A percentile compares a stretch with the other conserved stretches of the same genome.
phyloP scores from a whole-genome alignment of 2,888 invertebrate genomes.

The Hemaris fuciformis region DNA sequence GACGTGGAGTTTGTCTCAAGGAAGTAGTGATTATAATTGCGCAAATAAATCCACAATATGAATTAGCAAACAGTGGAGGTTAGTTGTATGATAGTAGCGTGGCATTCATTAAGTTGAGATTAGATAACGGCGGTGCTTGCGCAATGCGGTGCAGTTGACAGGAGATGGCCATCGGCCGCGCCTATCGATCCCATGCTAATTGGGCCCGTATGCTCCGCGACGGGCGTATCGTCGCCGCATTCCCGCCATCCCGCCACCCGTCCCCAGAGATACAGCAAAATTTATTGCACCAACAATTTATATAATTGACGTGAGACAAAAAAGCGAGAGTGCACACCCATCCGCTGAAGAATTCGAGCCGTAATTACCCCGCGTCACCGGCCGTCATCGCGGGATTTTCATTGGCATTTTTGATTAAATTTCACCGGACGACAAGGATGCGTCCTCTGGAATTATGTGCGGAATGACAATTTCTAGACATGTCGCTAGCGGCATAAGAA shows the following conservation, averaged over 20 bases:
- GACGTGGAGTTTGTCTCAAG: background rate
- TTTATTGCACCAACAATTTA: conserved; percentile 80
- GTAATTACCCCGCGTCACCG: conserved; percentile 69
- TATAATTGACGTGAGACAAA: conserved; percentile 80
- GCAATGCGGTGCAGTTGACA: conserved; percentile 70
- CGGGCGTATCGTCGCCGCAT: conserved; percentile 65
- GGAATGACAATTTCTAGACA: conserved; percentile 79
- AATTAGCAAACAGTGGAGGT: conserved; percentile 8
- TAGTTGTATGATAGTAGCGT: conserved; percentile 47
- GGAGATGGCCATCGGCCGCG: conserved; percentile 71
- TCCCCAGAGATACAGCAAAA: conserved; percentile 76
- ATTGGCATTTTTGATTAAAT: conserved; percentile 70
- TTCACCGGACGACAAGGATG: conserved; percentile 62
- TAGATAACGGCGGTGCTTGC: conserved; percentile 67
- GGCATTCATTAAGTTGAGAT: conserved; percentile 72
- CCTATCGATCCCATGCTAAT: conserved; percentile 81
- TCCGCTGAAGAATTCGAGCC: conserved; percentile 61
- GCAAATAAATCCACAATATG: conserved; percentile 8
- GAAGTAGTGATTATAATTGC: background rate
- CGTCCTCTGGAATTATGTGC: conserved; percentile 75
- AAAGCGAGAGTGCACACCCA: conserved; percentile 75
- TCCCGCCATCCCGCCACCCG: conserved; percentile 61
- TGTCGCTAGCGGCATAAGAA: conserved; percentile 72
- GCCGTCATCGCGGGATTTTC: conserved; percentile 53
- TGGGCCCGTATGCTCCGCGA: conserved; percentile 63